A percentile compares a stretch with the other conserved stretches of the same genome.
phyloP scores from a whole-genome alignment of 2,113 vertebrate species.

The Ptyas mucosa region DNA sequence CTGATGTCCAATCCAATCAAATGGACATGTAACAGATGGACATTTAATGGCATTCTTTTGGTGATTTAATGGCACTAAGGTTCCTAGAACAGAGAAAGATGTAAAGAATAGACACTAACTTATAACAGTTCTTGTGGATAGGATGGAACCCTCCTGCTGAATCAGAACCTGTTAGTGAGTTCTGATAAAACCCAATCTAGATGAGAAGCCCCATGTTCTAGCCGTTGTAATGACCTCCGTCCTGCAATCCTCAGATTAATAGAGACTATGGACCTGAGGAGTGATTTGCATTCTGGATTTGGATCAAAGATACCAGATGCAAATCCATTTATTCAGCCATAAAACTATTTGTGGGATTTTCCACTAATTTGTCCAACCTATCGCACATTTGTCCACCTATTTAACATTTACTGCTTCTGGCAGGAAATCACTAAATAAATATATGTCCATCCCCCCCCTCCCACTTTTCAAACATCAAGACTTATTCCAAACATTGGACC shows the following conservation, averaged over 20 bases:
- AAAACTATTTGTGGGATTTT: background rate
- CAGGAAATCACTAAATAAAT: background rate
- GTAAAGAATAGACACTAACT: background rate
- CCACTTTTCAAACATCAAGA: too few species aligned
- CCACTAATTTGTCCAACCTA: background rate
- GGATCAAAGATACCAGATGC: background rate
- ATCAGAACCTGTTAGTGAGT: background rate
- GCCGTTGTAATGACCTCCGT: background rate
- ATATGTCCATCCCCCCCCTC: too few species aligned
- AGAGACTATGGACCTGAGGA: background rate
- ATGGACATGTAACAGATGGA: background rate
- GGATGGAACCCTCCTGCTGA: background rate
- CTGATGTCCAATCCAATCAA: background rate
- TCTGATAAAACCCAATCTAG: background rate
- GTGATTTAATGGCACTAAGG: fast-evolving
- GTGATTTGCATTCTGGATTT: background rate
- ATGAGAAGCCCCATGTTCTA: background rate
- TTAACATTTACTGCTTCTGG: background rate
- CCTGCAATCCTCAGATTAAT: background rate
- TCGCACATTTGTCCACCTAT: too few species aligned
- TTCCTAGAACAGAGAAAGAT: background rate
- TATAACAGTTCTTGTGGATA: background rate
- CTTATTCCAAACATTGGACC: too few species aligned
- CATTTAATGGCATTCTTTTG: background rate
- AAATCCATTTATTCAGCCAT: background rate